Base-by-base conservation (phyloP, 2,888 invertebrate species). In the Perithous albicinctus region DNA sequence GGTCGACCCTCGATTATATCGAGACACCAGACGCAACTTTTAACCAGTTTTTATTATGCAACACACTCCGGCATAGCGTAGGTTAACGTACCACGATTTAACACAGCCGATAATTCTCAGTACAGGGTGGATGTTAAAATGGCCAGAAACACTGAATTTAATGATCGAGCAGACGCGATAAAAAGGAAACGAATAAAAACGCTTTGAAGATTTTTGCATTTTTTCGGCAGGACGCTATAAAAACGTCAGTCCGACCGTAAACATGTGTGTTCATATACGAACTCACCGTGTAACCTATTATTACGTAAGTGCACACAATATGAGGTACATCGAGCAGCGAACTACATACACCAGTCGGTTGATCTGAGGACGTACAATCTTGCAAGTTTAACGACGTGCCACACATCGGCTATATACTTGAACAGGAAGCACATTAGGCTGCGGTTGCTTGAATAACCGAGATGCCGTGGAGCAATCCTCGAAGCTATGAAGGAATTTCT, bases 41-140 rank as follows among this genome's bases (percentile, higher is more conserved):
- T 54, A 77, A 79, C 79, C 78, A 67, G 70, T 75, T 83, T 78
- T 80, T 79, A 66, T 84, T 82, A 67, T 64, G 77, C 73, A 74
- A 77, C 51, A 35, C 35, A 46, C 61, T 10, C 26, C 29, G 29
- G n/a, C n/a, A n/a, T 61, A 10, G 15, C 38, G 29, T 38, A n/a
- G 46, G 43, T 41, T 32, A 43, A 35, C 56, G 20, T 48, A 61
- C 20, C 12, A 38, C 41, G 35, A 67, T 41, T 35, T 67, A 76
- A 67, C 66, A 26, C 64, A 38, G 41, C 15, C 41, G 64, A 66
- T 75, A 41, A 41, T 56, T 70, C 15, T 32, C 56, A 8, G 41
- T 6, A 43, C 51, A 38, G 1, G 20, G n/a, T n/a, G n/a, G 12
- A 23, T n/a, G 10, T 12, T 48, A 32, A 38, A 38, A 48, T 6